phyloP scores from a whole-genome alignment of 2,888 invertebrate species.

The Phytoseiulus persimilis region DNA sequence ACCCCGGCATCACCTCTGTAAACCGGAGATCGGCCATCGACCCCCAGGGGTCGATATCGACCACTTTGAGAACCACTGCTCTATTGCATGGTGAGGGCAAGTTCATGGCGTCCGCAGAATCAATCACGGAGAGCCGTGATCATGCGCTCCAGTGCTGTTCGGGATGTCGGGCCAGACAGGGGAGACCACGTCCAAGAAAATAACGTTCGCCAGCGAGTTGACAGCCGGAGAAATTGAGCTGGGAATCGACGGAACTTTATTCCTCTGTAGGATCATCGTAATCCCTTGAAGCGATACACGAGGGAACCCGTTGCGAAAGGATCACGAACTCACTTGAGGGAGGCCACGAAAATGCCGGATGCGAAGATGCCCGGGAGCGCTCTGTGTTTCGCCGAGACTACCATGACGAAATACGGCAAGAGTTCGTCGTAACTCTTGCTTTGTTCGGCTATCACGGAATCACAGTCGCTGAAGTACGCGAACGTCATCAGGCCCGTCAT shows the following conservation, averaged over 20 bases:
- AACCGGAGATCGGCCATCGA: too few species aligned
- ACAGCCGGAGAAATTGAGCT: constrained; percentile 29
- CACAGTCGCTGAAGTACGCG: constrained; percentile 71
- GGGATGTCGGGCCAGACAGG: not conserved
- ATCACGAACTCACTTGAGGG: constrained; percentile 58
- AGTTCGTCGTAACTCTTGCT: constrained; percentile 65
- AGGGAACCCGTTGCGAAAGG: not conserved
- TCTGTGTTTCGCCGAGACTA: constrained; percentile 55
- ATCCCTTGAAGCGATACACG: not conserved
- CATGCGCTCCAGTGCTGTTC: constrained; percentile 14
- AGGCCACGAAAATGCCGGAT: constrained; percentile 82
- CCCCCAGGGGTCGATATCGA: too few species aligned
- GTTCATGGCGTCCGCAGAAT: too few species aligned
- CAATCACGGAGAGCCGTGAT: constrained; percentile 8
- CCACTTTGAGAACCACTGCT: too few species aligned
- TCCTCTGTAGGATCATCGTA: not conserved
- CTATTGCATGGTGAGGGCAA: too few species aligned
- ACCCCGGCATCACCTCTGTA: too few species aligned
- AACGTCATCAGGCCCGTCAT: constrained; percentile 74
- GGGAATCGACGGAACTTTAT: not conserved
- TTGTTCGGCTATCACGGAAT: constrained; percentile 61
- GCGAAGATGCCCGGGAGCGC: constrained; percentile 81
- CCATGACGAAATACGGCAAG: constrained; percentile 52
- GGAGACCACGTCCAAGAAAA: not conserved
- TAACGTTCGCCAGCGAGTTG: not conserved